Base-by-base conservation (phyloP, 2,888 invertebrate species). In the Clunio marinus region DNA sequence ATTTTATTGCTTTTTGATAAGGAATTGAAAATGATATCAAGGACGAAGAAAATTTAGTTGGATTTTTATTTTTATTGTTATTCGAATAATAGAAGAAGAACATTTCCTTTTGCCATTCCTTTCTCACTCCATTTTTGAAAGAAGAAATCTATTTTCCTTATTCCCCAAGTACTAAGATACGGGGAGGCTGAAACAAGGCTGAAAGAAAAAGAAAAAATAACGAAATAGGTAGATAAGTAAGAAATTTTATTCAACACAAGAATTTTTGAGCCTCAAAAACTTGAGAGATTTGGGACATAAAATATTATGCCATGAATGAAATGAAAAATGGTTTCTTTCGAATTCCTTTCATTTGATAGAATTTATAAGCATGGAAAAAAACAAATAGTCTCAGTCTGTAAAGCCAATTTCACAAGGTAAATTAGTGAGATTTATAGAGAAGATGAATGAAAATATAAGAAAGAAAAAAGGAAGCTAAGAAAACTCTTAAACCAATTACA, bases 401-500 rank as follows among this genome's bases (percentile, higher is more conserved):
- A 59, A 59, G 59, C 28, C 28, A 28, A 59, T 59, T 59, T 59
- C 32, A n/a, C n/a, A 28, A 59, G 28, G 28, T 32, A 57, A 57
- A 24, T 57, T 24, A 25, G 13, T 28, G 62, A 62, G 62, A 62
- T 62, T 62, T 62, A 62, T 62, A 41, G 62, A 17, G 24, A 25
- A 62, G 17, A 60, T 20, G n/a, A 28, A n/a, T 15, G 27, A 32
- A 51, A 25, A 22, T 25, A 13, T 10, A n/a, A 28, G 27, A 17
- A 59, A 51, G 51, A 20, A 24, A 20, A 20, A 51, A 51, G 51
- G n/a, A n/a, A n/a, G n/a, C n/a, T n/a, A n/a, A n/a, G n/a, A n/a
- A n/a, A n/a, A n/a, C n/a, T n/a, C n/a, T n/a, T n/a, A 51, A 51
- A 35, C 32, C 59, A 59, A 59, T 59, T 28, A 27, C 59, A 59